A percentile compares a stretch with the other conserved stretches of the same genome.
phyloP scores from a whole-genome alignment of 1,140 invertebrate genomes.

The Tribolium castaneum region DNA sequence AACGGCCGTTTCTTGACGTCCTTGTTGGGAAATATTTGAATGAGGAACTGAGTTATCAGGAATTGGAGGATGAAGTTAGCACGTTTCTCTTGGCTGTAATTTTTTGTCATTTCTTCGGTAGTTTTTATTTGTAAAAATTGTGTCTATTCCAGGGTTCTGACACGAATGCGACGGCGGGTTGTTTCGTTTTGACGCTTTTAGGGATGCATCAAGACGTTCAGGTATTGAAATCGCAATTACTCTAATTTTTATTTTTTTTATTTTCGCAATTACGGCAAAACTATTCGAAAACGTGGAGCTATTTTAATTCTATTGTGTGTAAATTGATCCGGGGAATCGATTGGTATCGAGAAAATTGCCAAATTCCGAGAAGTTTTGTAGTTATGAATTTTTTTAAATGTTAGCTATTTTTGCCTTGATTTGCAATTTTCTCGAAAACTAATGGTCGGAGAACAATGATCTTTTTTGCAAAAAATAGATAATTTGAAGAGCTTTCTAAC shows the following conservation, averaged over 20 bases:
- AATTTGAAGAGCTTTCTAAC: too few species aligned
- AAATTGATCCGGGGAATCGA: too few species aligned
- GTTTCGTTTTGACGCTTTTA: conserved; percentile 44
- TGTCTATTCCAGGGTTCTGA: conserved; percentile 38
- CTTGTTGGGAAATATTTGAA: conserved; percentile 10
- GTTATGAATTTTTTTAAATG: too few species aligned
- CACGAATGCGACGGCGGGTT: conserved; percentile 35
- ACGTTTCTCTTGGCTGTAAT: conserved; percentile 46
- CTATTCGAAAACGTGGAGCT: too few species aligned
- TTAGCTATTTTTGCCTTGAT: too few species aligned
- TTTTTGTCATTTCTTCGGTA: background rate
- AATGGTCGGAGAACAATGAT: too few species aligned
- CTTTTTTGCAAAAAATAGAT: too few species aligned
- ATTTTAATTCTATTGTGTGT: too few species aligned
- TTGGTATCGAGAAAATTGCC: too few species aligned
- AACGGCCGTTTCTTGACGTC: background rate
- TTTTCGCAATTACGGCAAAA: background rate
- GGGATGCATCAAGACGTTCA: conserved; percentile 53
- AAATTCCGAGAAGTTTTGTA: too few species aligned
- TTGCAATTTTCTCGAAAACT: too few species aligned
- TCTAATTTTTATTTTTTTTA: too few species aligned
- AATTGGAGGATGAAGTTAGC: conserved; percentile 47
- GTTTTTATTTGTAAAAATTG: background rate
- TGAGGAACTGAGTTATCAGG: conserved; percentile 30
- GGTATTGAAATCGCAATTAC: background rate